Evolutionary conservation across 2,113 vertebrate species (phyloP), one percentile per base, ranked within the genome.

Genomic region (Coracopsis vasa): DNA sequence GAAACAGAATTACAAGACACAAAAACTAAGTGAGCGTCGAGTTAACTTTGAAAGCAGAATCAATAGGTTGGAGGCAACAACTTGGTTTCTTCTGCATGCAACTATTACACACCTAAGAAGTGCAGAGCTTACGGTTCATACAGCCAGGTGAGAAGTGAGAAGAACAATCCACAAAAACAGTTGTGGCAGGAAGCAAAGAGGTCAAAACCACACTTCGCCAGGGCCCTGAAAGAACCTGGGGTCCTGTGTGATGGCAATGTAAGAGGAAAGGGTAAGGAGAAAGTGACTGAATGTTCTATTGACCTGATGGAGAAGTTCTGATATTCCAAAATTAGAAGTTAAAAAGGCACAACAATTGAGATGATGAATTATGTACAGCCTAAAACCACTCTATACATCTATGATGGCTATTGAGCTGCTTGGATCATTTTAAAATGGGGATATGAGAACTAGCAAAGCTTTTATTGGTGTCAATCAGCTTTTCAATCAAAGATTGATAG

Each of bases 401-500:
- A 5, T 35, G 77, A 91, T 73, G 86, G 78, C 83, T 94, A 95
- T 84, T 72, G 95, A 96, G 80, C 73, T 77, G 65, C 81, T 94
- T 69, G 80, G 71, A 92, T 95, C 53, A 81, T 87, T 94, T 66
- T 24, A 89, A 92, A 88, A 92, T 31, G 70, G 77, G 70, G 78
- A 95, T 94, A 93, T 54, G 45, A 92, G 73, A 92, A 61, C 64
- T 53, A 79, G 62, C 66, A 42, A 27, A 27, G 92, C 78, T 92
- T 83, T 94, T 97, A 72, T 13, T 80, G 95, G 88, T 89, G 78
- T 91, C 95, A 92, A 70, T 95, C 95, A 92, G 74, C 58, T 88
- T 94, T 90, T 93, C 85, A 86, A 74, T 80, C 80, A 83, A 72
- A 90, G 86, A 86, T 4, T 92, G 88, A 93, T 67, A 92, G 96